Percentiles rank a stretch among this genome's conserved stretches.
Evolutionary conservation across 2,797 vertebrate species (phyloP).

Genomic region (Podarcis siculus): DNA sequence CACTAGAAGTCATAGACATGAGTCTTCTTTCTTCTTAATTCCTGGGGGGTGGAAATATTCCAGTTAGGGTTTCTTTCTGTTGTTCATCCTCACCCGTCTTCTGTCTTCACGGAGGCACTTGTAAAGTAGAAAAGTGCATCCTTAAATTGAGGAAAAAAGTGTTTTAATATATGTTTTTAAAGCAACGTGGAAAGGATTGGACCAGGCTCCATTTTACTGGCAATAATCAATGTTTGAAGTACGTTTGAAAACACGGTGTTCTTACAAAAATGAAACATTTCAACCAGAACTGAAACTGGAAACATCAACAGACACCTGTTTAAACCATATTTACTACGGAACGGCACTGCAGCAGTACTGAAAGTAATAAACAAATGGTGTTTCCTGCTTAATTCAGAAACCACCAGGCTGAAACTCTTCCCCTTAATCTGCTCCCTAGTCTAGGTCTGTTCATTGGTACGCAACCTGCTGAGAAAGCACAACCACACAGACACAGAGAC

Average conservation of each 20-base stretch:
- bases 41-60: background rate
- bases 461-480: background rate
- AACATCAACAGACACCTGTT: background rate
- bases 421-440: background rate
- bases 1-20: no score
- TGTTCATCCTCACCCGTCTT: background rate
- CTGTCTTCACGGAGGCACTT: background rate
- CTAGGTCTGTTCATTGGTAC: background rate
- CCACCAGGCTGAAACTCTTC: background rate
- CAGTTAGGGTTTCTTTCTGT: background rate
- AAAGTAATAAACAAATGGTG: background rate
- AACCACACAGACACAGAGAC: background rate
- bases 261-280: constrained; percentile 15
- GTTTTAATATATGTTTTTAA: background rate
- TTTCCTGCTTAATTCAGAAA: background rate
- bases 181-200: background rate
- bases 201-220: background rate
- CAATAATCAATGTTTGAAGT: background rate
- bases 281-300: constrained; percentile 21
- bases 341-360: background rate
- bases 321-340: constrained; percentile 1
- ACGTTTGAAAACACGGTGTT: background rate
- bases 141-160: background rate
- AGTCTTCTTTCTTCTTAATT: background rate
- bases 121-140: background rate